phyloP scores from a whole-genome alignment of 2,113 vertebrate species.

The Lipophrys pholis region DNA sequence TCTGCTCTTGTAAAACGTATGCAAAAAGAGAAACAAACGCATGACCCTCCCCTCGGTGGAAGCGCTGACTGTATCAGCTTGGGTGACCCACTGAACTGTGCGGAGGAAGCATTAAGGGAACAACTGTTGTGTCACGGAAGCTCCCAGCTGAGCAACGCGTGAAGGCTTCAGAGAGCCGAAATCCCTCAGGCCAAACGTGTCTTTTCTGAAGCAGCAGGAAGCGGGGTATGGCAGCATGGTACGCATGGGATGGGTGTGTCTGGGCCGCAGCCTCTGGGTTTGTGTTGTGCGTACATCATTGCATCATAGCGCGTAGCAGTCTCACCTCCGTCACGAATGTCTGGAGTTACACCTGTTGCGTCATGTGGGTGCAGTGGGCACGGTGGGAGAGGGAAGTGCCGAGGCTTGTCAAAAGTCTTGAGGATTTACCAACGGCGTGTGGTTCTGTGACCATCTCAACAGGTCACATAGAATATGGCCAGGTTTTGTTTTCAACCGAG shows the following conservation, averaged over 20 bases:
- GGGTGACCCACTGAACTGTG: constrained; percentile 57
- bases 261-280: constrained; percentile 24
- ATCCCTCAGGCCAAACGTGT: constrained; percentile 63
- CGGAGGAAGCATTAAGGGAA: constrained; percentile 49
- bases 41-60: neutral
- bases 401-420: neutral
- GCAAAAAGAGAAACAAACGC: constrained; percentile 2
- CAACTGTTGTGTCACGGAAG: constrained; percentile 53
- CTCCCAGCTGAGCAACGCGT: constrained; percentile 54
- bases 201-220: constrained; percentile 55
- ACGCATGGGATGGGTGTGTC: constrained; percentile 61
- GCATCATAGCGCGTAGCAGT: constrained; percentile 13
- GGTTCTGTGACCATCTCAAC: neutral
- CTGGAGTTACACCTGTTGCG: constrained; percentile 45
- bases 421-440: neutral
- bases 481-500: neutral
- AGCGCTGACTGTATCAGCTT: neutral
- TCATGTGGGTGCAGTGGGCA: constrained; percentile 33
- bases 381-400: neutral
- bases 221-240: constrained; percentile 45
- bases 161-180: constrained; percentile 47
- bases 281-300: constrained; percentile 31
- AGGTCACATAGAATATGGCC: neutral
- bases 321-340: constrained; percentile 25
- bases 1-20: neutral